Evolutionary conservation across 2,888 invertebrate species (phyloP).

Genomic region (Hirudinaria manillensis): DNA sequence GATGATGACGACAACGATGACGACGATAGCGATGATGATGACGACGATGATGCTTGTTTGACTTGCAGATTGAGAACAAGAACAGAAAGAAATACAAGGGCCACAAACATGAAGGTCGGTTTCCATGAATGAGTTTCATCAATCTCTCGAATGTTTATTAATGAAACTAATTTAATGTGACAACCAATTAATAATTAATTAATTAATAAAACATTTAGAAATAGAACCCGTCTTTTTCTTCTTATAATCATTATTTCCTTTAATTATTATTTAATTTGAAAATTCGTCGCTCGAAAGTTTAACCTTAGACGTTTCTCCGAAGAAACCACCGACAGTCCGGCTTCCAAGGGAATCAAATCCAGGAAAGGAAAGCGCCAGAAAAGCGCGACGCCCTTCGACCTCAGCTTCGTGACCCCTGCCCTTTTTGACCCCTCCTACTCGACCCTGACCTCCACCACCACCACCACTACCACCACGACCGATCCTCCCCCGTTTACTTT

Average conservation of each 20-base stretch:
- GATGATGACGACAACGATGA: slow-evolving; percentile 24
- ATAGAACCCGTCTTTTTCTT: too few relatives aligned
- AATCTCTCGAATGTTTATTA: not conserved
- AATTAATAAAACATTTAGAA: too few relatives aligned
- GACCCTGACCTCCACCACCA: not conserved
- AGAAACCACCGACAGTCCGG: not conserved
- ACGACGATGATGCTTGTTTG: slow-evolving; percentile 1
- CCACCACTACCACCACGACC: not conserved
- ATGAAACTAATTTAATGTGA: not conserved
- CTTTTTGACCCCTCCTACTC: not conserved
- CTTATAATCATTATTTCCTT: too few relatives aligned
- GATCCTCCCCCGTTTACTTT: not conserved
- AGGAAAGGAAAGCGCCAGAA: not conserved
- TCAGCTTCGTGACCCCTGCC: not conserved
- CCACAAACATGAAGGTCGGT: too few relatives aligned
- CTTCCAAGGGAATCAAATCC: not conserved
- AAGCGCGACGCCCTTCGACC: not conserved
- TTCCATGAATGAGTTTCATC: not conserved
- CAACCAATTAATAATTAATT: too few relatives aligned
- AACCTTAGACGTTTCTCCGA: too few relatives aligned
- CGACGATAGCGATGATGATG: slow-evolving; percentile 23
- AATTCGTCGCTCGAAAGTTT: too few relatives aligned
- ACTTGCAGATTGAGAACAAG: too few relatives aligned
- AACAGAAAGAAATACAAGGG: too few relatives aligned
- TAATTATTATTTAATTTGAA: too few relatives aligned